These are phyloP conservation scores for Empidonax alnorum DNA, from an alignment of 2,113 vertebrate species.

Conservation along the genomic window DNA sequence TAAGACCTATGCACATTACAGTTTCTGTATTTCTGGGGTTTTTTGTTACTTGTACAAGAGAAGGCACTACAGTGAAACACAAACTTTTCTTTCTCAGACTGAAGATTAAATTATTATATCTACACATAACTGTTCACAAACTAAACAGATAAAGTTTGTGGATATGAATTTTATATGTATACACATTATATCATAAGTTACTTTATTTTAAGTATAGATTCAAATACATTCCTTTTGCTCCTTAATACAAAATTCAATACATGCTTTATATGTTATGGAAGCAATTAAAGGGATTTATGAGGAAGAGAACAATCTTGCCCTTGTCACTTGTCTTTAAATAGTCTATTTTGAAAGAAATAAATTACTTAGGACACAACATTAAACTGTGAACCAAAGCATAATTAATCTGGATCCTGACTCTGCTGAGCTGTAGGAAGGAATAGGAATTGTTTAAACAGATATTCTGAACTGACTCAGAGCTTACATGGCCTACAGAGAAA, in stretches of 20 bases:
- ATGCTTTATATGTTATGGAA: background rate
- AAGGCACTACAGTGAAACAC: background rate
- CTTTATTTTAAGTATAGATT: background rate
- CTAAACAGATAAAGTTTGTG: background rate
- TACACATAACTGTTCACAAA: background rate
- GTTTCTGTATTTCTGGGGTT: background rate
- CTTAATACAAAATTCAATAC: conserved; percentile 1
- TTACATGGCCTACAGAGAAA: conserved; percentile 20
- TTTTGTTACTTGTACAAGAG: background rate
- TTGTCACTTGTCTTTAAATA: conserved; percentile 32
- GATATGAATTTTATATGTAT: background rate
- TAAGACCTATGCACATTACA: background rate
- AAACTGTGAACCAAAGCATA: conserved; percentile 23
- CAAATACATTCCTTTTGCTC: background rate
- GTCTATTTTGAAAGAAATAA: conserved; percentile 36
- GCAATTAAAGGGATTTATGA: conserved; percentile 34
- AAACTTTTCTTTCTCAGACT: background rate
- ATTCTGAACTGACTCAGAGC: background rate
- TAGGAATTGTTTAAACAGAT: background rate
- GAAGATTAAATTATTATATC: background rate
- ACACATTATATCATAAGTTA: background rate
- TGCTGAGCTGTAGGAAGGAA: background rate
- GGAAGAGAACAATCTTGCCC: conserved; percentile 4
- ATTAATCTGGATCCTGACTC: conserved; percentile 30
- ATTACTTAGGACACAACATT: conserved; percentile 14